phyloP scores from a whole-genome alignment of 2,113 vertebrate species.

The Brienomyrus longianalis region DNA sequence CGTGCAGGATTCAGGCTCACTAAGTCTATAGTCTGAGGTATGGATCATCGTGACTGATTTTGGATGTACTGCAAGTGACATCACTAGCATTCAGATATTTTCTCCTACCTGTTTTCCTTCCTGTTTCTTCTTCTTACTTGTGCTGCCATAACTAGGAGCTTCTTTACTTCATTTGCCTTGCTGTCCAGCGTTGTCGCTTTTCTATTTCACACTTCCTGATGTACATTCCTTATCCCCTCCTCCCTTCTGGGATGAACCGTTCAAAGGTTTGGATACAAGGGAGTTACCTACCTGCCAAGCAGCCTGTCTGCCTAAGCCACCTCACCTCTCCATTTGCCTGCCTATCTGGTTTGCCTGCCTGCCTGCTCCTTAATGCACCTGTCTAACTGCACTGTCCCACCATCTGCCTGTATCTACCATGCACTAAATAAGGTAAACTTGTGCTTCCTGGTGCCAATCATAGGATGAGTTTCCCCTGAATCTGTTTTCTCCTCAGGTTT shows the following conservation, averaged over 20 bases:
- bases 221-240: neutral
- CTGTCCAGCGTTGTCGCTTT: neutral
- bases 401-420: neutral
- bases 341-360: neutral
- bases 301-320: neutral
- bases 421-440: neutral
- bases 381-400: neutral
- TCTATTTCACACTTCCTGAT: neutral
- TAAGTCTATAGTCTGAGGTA: neutral
- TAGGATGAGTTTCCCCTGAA: neutral
- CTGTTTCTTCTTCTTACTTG: neutral
- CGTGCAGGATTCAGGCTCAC: neutral
- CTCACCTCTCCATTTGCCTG: neutral
- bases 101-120: neutral
- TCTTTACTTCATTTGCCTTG: neutral
- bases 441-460: neutral
- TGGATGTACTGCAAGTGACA: neutral
- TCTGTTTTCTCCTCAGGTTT: neutral
- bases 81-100: neutral
- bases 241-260: neutral
- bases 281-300: neutral
- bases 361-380: neutral
- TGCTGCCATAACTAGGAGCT: neutral
- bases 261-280: neutral
- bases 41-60: neutral